Evolutionary conservation across 2,888 invertebrate species (phyloP), one percentile per base, ranked within the genome.

Genomic region (Nephrotoma appendiculata): DNA sequence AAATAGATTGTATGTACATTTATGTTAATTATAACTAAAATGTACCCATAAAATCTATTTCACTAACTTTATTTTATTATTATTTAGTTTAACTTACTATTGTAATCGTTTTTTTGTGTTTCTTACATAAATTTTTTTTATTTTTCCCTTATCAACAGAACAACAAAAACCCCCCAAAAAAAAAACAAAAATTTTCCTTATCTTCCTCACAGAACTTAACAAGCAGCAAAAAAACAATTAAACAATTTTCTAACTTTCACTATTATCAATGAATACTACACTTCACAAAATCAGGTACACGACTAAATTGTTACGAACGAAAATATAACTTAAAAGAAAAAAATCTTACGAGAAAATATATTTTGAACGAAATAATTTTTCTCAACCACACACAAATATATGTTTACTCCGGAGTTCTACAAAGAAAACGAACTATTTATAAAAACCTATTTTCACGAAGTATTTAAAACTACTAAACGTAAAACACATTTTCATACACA

Each of bases 211-310:
- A 31, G 31, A 71, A 71, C 9, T 71, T 31, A 71, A 71, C 83
- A 83, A 83, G 19, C 71, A 71, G 31, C 31, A 31, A 44, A 41
- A 31, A 45, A 52, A 83, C 12, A 87, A 45, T 43, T 6, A 43
- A n/a, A 41, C 31, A 12, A 83, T 83, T 71, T 86, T 86, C 44
- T 19, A 41, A 7, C 11, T 48, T 86, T 52, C 86, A 48, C 86
- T 86, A 88, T 88, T 86, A 71, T 19, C 31, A 71, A 71, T 71
- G 71, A 71, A 71, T 71, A 87, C 84, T 84, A 42, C 84, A 84
- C 88, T 87, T 87, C 86, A 86, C 88, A 88, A 88, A 87, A 88
- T 87, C 89, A 88, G 87, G 89, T 89, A 88, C 88, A 88, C 88
- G 88, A 89, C 88, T 89, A 87, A 71, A 88, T 86, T 88, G 88